Base-by-base conservation (phyloP, 2,113 vertebrate genomes). In the Notothenia coriiceps region DNA sequence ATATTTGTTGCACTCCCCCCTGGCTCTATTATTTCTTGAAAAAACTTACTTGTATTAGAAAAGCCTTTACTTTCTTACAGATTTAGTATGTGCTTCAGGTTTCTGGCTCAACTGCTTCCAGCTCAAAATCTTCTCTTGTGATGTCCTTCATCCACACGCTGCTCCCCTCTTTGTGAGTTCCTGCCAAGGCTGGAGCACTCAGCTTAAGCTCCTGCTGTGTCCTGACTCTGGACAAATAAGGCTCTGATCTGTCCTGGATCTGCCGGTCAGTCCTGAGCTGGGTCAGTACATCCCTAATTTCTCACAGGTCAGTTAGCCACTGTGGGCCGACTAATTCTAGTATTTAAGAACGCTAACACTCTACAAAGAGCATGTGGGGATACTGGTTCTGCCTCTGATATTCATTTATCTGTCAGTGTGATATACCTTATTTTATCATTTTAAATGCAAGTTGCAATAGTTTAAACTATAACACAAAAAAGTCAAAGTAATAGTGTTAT, bases 151-250 rank as follows among this genome's bases (percentile, higher is more conserved):
- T 85, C 86, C 80, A 70, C 47, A 61, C 69, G 9, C 77, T 70
- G 62, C 64, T 74, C 62, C 65, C 49, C 62, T 81, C 84, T 76
- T 71, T 52, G 68, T 22, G 50, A 57, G 71, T 54, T 65, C 64
- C 46, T 59, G 59, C 29, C 77, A 68, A 52, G 56, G 52, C 74
- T 63, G 55, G 13, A 55, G 74, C 60, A 74, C 56, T 90, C 70
- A 54, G 56, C 20, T 77, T 10, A 25, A 77, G 63, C 87, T 74
- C 77, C 83, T 85, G 70, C 76, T 88, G 86, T 25, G 64, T 74
- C 78, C 54, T 56, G 65, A 76, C 75, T 84, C 49, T 83, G 83
- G 79, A 91, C 78, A 87, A 90, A 87, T 88, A 88, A 92, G 80
- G 86, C 83, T 85, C 33, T 83, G 81, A 87, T 85, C 51, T 76